These are phyloP conservation scores for Carcharodon carcharias DNA, from an alignment of 2,797 vertebrate species.

Conservation along the genomic window DNA sequence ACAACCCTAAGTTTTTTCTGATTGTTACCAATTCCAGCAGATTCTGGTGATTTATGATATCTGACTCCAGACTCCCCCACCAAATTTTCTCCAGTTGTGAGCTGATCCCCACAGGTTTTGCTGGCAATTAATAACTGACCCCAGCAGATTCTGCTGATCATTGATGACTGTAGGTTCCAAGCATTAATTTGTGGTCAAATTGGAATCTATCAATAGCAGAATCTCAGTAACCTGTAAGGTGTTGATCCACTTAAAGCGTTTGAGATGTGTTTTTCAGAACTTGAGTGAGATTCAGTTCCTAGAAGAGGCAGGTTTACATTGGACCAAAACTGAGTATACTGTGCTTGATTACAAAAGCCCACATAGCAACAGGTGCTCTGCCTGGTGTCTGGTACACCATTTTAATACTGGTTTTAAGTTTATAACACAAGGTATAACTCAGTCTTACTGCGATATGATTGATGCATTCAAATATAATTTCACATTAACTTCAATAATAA, in stretches of 20 bases:
- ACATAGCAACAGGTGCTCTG: not conserved
- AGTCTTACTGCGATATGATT: no score
- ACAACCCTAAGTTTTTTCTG: not conserved
- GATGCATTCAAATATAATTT: not conserved
- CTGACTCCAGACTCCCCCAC: not conserved
- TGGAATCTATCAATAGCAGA: not conserved
- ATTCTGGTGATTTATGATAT: not conserved
- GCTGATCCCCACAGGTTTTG: not conserved
- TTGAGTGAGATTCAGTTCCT: not conserved
- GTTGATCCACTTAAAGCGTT: not conserved
- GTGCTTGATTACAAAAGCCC: not conserved
- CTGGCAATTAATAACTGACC: not conserved
- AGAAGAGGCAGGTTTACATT: not conserved
- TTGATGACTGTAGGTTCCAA: not conserved
- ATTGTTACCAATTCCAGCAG: not conserved
- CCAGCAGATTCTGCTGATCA: not conserved
- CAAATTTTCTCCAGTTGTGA: not conserved
- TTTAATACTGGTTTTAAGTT: not conserved
- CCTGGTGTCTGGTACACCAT: not conserved
- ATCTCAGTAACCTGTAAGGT: not conserved
- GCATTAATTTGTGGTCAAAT: not conserved
- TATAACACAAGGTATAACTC: no score
- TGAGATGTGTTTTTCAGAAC: not conserved
- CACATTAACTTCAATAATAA: not conserved
- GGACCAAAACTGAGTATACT: no score